Base-by-base conservation (phyloP, 2,888 invertebrate species). In the Patella pellucida region DNA sequence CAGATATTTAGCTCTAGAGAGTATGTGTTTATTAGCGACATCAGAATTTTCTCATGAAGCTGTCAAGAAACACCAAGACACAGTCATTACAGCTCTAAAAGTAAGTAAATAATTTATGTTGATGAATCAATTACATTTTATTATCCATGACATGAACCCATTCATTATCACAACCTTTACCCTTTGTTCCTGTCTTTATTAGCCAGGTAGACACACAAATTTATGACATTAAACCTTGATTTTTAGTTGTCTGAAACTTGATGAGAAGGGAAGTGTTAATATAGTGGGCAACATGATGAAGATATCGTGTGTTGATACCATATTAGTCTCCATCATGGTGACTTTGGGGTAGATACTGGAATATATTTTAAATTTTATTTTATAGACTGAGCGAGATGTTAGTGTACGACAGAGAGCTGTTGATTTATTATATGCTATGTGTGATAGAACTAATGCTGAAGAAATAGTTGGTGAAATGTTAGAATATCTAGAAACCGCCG, bases 391-490 rank as follows among this genome's bases (percentile, higher is more conserved):
- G 91, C 96, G 98, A 87, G 99, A 99, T 92, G 98, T 99, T 0
- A 98, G 97, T 68, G 99, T 99, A 1, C 93, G 99, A 83, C 99
- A 99, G 90, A 95, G 98, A 91, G 99, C 99, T 73, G 99, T 99
- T 3, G 99, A 99, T 92, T 93, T 99, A 77, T 92, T 99, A 2
- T 99, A 99, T 92, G 99, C 99, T 68, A 99, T 99, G 99, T 99
- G 99, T 92, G 99, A 99, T 92, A 96, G 98, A 89, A 96, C 96
- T 83, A 99, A 99, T 92, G 98, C 99, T 31, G 98, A 98, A 91
- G 98, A 99, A 93, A 99, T 99, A 90, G 99, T 99, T 9, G 97
- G 97, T 90, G 99, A 99, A 92, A 99, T 99, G 99, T 93, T 99
- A 84, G 96, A 97, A 90, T 99, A 99, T 91, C 93, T 99, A 85